A percentile compares a stretch with the other conserved stretches of the same genome.
Conservation (phyloP, 2,113 vertebrate genomes). For the Tupaia tana region DNA sequence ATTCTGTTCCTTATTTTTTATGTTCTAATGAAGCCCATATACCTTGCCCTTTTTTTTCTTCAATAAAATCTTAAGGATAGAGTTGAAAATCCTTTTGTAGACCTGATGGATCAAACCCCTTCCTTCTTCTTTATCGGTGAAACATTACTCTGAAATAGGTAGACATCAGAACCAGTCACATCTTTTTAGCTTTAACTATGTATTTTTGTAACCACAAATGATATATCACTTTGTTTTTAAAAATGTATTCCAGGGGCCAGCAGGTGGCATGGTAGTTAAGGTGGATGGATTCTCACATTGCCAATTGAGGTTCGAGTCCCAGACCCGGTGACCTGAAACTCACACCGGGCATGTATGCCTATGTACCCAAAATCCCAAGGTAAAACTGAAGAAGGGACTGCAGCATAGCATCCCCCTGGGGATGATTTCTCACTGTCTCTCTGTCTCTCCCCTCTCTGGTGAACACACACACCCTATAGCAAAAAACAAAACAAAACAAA, state of each 20-base stretch:
- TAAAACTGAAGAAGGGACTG: no score
- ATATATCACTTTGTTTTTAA: background rate
- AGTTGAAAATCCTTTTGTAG: background rate
- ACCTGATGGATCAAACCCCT: background rate
- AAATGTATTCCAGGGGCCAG: background rate
- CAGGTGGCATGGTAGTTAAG: no score
- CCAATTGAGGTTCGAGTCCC: no score
- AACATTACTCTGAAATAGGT: background rate
- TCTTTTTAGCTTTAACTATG: background rate
- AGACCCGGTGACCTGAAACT: no score
- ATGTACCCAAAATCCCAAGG: no score
- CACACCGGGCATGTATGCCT: no score
- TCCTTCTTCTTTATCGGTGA: background rate
- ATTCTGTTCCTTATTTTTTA: background rate
- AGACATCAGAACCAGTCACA: background rate
- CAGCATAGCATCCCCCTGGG: no score
- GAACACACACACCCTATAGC: no score
- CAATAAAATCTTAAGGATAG: background rate
- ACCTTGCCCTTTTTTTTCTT: background rate
- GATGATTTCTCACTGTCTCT: no score
- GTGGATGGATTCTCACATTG: no score
- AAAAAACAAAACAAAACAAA: no score
- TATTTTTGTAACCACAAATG: background rate
- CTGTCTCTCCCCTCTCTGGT: no score
- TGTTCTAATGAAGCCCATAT: slow-evolving; percentile 25